phyloP scores from a whole-genome alignment of 1,140 invertebrate genomes.

The Planococcus citri region DNA sequence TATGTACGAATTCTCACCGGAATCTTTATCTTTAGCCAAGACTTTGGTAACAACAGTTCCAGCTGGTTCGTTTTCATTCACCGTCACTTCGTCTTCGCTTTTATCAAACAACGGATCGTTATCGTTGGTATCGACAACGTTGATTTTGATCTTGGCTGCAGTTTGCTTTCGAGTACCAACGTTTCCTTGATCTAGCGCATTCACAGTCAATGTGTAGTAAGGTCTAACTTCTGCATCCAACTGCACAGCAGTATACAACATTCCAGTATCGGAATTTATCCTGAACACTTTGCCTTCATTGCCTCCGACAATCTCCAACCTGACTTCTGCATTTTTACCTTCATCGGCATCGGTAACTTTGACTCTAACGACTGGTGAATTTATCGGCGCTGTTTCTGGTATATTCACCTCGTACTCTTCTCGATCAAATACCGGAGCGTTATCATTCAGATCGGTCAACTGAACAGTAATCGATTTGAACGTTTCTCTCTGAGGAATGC shows the following conservation, averaged over 20 bases:
- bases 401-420: constrained; percentile 79
- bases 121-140: constrained; percentile 79
- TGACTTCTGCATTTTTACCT: constrained; percentile 68
- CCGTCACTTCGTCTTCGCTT: constrained; percentile 46
- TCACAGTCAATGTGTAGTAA: constrained; percentile 81
- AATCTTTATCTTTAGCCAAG: constrained; percentile 73
- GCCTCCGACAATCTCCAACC: constrained; percentile 78
- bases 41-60: constrained; percentile 71
- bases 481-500: constrained; percentile 58
- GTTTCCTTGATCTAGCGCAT: constrained; percentile 78
- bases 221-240: constrained; percentile 81
- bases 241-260: constrained; percentile 68
- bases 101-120: constrained; percentile 79
- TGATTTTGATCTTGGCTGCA: constrained; percentile 78
- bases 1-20: constrained; percentile 87
- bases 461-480: constrained; percentile 62
- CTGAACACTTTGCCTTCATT: constrained; percentile 80
- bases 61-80: constrained; percentile 77
- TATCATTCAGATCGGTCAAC: constrained; percentile 70
- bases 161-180: constrained; percentile 69
- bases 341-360: constrained; percentile 74
- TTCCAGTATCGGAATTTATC: constrained; percentile 75
- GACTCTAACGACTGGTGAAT: constrained; percentile 73
- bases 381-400: constrained; percentile 73
- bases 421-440: constrained; percentile 74